Evolutionary conservation across 2,888 invertebrate genomes (phyloP).

Genomic region (Caradrina clavipalpis): DNA sequence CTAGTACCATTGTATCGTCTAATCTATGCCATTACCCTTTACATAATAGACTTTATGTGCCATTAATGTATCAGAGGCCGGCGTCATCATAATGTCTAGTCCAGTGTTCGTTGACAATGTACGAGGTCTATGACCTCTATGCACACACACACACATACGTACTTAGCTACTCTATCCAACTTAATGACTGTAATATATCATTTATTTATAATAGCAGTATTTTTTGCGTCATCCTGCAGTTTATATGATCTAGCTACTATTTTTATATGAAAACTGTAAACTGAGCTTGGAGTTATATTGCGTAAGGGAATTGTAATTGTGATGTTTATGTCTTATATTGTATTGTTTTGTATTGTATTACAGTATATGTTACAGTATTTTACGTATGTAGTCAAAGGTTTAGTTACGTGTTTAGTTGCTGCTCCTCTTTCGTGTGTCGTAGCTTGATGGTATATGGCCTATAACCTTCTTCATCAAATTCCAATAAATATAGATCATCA

Average conservation of each 20-base stretch:
- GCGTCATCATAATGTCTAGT: constrained; percentile 49
- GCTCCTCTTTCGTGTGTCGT: no score
- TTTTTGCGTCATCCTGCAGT: constrained; percentile 27
- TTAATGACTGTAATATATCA: constrained; percentile 43
- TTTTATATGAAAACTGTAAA: constrained; percentile 34
- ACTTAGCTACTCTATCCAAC: constrained; percentile 27
- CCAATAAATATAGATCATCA: no score
- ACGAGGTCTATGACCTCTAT: constrained; percentile 49
- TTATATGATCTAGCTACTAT: constrained; percentile 10
- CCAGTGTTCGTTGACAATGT: constrained; percentile 54
- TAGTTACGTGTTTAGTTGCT: no score
- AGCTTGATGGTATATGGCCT: no score
- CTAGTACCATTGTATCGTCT: constrained; percentile 3
- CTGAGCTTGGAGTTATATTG: constrained; percentile 8
- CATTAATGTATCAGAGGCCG: constrained; percentile 39
- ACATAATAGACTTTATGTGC: constrained; percentile 37
- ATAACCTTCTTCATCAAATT: no score
- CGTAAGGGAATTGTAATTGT: constrained; percentile 2
- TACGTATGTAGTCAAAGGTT: neutral
- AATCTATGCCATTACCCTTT: constrained; percentile 43
- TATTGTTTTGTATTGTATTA: constrained; percentile 1
- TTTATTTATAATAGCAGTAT: constrained; percentile 29
- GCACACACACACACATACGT: constrained; percentile 31
- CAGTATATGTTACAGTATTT: no score
- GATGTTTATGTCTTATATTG: constrained; percentile 1